These are phyloP conservation scores for Zaprionus nigranus DNA, from an alignment of 1,140 invertebrate genomes.

Conservation along the genomic window DNA sequence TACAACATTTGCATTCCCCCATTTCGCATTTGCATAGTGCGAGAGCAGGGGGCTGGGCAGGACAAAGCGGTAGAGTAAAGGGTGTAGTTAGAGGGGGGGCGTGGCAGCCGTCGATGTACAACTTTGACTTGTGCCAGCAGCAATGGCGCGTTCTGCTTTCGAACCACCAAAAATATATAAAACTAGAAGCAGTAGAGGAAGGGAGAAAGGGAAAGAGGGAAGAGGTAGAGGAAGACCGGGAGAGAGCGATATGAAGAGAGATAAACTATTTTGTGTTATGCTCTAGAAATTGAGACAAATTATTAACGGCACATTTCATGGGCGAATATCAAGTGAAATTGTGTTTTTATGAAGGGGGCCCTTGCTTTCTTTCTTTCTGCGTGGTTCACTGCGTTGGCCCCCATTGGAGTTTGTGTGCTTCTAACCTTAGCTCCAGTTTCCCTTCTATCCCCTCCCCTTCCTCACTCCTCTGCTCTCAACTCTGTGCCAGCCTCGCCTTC, in stretches of 20 bases:
- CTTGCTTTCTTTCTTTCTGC: slow-evolving; percentile 65
- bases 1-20: slow-evolving; percentile 13
- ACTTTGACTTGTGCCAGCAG: slow-evolving; percentile 17
- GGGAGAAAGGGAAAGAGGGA: not conserved
- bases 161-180: slow-evolving; percentile 24
- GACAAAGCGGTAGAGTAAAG: no score
- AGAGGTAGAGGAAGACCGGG: not conserved
- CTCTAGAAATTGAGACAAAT: slow-evolving; percentile 76
- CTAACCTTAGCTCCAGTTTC: not conserved
- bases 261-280: slow-evolving; percentile 51
- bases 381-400: slow-evolving; percentile 48
- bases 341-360: slow-evolving; percentile 18
- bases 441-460: not conserved
- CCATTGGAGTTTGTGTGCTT: not conserved
- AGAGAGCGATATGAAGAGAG: not conserved
- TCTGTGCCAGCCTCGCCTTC: slow-evolving; percentile 2
- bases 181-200: slow-evolving; percentile 7
- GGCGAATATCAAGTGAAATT: slow-evolving; percentile 63
- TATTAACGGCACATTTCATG: slow-evolving; percentile 70
- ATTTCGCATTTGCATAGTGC: slow-evolving; percentile 33
- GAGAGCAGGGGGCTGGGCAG: slow-evolving; percentile 4
- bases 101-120: not conserved
- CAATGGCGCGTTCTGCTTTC: slow-evolving; percentile 47
- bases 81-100: not conserved
- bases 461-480: not conserved